A percentile compares a stretch with the other conserved stretches of the same genome.
phyloP scores from a whole-genome alignment of 2,797 vertebrate genomes.

The Cynopterus sphinx region DNA sequence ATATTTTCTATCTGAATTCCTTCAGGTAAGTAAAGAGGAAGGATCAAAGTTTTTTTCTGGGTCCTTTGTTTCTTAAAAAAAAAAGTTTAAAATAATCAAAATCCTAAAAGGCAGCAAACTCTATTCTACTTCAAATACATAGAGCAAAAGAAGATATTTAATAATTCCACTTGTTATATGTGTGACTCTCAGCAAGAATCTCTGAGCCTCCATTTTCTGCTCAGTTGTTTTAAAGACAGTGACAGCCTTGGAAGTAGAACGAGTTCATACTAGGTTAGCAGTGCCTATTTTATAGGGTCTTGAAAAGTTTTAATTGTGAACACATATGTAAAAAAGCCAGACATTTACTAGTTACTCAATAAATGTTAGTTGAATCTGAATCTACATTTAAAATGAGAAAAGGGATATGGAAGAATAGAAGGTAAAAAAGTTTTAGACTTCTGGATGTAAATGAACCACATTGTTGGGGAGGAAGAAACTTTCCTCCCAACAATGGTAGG shows the following conservation, averaged over 20 bases:
- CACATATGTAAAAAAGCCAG: neutral
- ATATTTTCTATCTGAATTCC: neutral
- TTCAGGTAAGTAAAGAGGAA: neutral
- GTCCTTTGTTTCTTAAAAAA: neutral
- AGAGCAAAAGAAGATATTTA: neutral
- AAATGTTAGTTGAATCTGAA: slow-evolving; percentile 31
- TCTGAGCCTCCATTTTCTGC: neutral
- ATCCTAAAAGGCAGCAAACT: neutral
- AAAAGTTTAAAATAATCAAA: neutral
- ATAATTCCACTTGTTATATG: neutral
- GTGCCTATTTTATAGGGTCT: neutral
- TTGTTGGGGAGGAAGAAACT: neutral
- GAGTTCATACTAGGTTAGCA: neutral
- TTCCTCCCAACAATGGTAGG: neutral
- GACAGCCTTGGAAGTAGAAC: neutral
- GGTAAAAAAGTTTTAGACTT: neutral
- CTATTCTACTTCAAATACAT: neutral
- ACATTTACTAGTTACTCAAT: neutral
- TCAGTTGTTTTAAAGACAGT: neutral
- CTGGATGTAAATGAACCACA: neutral
- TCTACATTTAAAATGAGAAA: neutral
- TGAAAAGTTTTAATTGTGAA: neutral
- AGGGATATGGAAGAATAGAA: neutral
- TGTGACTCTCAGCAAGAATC: neutral
- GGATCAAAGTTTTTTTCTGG: neutral